phyloP scores from a whole-genome alignment of 2,888 invertebrate species.

The Eristalinus aeneus region DNA sequence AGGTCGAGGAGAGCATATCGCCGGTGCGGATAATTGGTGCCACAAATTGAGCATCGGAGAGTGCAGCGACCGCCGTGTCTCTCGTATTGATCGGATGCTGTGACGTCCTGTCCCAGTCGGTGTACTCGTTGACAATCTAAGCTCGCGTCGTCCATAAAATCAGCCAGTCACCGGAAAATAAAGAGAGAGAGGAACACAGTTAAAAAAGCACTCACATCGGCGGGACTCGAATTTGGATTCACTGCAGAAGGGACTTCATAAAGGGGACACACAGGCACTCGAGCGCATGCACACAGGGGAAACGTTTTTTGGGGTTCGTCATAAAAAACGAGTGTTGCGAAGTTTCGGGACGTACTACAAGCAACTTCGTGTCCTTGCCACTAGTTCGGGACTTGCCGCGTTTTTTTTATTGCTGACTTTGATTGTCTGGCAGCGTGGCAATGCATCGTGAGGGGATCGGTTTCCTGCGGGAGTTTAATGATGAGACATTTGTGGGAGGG shows the following conservation, averaged over 20 bases:
- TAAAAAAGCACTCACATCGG: conserved; percentile 6
- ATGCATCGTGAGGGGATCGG: not conserved
- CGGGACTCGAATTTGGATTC: conserved; percentile 20
- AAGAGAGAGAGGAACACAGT: conserved; percentile 6
- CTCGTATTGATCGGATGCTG: conserved; percentile 93
- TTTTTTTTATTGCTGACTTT: conserved; percentile 34
- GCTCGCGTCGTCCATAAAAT: conserved; percentile 41
- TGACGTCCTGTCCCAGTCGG: conserved; percentile 97
- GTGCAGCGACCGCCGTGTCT: conserved; percentile 93
- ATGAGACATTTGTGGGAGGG: conserved; percentile 11
- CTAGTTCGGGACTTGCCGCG: not conserved
- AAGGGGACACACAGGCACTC: not conserved
- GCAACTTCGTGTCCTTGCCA: not conserved
- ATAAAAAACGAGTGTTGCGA: not conserved
- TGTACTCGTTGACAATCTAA: conserved; percentile 93
- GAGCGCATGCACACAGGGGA: not conserved
- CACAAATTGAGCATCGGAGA: conserved; percentile 96
- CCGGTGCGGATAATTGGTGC: conserved; percentile 94
- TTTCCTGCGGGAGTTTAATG: conserved; percentile 12
- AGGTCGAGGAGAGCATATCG: conserved; percentile 88
- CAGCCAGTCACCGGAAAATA: conserved; percentile 26
- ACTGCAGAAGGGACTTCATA: conserved; percentile 32
- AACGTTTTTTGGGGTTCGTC: conserved; percentile 8
- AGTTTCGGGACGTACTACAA: not conserved
- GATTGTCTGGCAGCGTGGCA: conserved; percentile 7